Evolutionary conservation across 2,888 invertebrate genomes (phyloP).

Genomic region (Chorisops tibialis): DNA sequence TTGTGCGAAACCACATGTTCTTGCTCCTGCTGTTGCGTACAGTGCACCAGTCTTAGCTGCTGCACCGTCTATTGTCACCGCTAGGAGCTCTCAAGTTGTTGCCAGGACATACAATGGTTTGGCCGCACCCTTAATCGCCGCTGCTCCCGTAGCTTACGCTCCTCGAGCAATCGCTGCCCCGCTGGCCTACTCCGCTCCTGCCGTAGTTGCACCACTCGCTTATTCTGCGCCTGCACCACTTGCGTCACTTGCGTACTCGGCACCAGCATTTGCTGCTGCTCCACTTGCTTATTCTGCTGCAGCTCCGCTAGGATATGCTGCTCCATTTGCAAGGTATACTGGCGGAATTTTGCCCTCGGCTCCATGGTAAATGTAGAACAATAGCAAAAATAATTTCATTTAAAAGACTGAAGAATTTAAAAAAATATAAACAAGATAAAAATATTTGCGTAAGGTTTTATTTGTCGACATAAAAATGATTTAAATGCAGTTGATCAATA

Average conservation of each 20-base stretch:
- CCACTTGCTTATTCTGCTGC: slow-evolving; percentile 25
- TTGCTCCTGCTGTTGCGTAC: not conserved
- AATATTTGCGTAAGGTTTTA: no score
- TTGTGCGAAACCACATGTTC: not conserved
- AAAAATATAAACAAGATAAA: no score
- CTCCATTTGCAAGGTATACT: no score
- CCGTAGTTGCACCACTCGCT: not conserved
- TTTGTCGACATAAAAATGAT: no score
- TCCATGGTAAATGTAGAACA: no score
- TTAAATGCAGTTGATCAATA: no score
- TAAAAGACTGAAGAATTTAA: no score
- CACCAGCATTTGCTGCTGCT: not conserved
- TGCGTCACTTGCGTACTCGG: not conserved
- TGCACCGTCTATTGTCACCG: slow-evolving; percentile 52
- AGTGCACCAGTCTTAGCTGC: slow-evolving; percentile 43
- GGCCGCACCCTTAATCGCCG: slow-evolving; percentile 51
- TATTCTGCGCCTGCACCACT: not conserved
- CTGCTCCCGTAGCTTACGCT: slow-evolving; percentile 42
- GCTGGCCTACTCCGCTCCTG: slow-evolving; percentile 36
- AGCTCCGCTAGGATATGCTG: slow-evolving; percentile 23
- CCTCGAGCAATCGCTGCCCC: slow-evolving; percentile 31
- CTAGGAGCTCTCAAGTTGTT: slow-evolving; percentile 60
- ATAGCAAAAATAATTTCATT: no score
- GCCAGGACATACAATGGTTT: slow-evolving; percentile 59
- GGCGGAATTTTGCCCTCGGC: no score